Percentiles rank a stretch among this genome's conserved stretches.
Evolutionary conservation across 1,140 invertebrate genomes (phyloP).

Genomic region (Drosophila punjabiensis): DNA sequence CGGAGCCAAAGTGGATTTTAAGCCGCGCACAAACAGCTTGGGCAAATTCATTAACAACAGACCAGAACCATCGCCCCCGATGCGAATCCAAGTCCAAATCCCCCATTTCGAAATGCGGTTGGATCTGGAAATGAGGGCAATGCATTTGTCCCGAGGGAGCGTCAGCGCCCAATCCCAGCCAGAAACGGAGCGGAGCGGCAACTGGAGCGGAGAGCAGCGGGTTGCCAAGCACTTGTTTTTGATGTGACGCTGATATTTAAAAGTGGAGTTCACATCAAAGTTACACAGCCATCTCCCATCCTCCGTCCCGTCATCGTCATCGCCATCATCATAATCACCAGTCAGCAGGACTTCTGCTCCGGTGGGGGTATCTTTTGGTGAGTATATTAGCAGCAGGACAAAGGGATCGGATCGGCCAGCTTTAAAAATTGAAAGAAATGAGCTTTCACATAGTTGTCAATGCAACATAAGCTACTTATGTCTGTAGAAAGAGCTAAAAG

Average conservation of each 20-base stretch:
- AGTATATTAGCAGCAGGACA: constrained; percentile 27
- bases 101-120: constrained; percentile 48
- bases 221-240: constrained; percentile 71
- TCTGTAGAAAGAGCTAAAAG: background rate
- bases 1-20: constrained; percentile 32
- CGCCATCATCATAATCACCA: constrained; percentile 16
- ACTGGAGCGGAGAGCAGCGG: constrained; percentile 33
- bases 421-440: constrained; percentile 2
- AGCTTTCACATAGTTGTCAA: constrained; percentile 21
- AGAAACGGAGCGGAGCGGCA: constrained; percentile 8
- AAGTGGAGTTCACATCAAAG: constrained; percentile 71
- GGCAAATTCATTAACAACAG: constrained; percentile 59
- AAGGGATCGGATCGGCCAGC: constrained; percentile 1
- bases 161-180: constrained; percentile 26
- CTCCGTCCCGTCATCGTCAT: constrained; percentile 24
- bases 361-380: constrained; percentile 5
- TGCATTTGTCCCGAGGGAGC: constrained; percentile 71
- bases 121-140: constrained; percentile 69
- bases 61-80: constrained; percentile 12
- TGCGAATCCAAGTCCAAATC: constrained; percentile 17
- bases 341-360: constrained; percentile 8
- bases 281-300: constrained; percentile 51
- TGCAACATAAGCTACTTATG: constrained; percentile 46
- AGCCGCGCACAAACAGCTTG: constrained; percentile 44
- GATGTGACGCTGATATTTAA: constrained; percentile 81